Evolutionary conservation across 2,113 vertebrate genomes (phyloP).

Genomic region (Nothocercus julius): DNA sequence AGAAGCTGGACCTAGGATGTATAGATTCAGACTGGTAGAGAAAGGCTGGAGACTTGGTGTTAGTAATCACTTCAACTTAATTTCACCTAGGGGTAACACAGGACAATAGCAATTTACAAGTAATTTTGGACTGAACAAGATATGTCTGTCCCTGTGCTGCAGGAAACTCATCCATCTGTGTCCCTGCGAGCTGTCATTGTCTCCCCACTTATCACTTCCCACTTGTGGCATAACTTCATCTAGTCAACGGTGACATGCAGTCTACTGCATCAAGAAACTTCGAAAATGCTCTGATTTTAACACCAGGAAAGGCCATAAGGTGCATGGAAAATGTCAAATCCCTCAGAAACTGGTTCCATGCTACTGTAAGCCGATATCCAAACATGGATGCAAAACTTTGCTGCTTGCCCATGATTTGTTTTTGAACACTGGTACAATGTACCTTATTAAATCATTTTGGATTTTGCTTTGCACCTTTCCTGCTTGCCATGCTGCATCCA

Average conservation of each 20-base stretch:
- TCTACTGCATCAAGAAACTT: background rate
- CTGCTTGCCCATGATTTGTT: background rate
- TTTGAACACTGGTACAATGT: background rate
- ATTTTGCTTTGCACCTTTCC: background rate
- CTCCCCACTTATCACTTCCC: background rate
- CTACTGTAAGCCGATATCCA: background rate
- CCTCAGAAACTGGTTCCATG: background rate
- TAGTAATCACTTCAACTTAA: background rate
- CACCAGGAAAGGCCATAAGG: background rate
- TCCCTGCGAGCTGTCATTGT: background rate
- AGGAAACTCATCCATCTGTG: accelerated
- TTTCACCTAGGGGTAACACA: background rate
- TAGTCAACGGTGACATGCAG: background rate
- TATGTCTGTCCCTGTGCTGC: background rate
- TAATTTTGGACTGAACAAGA: background rate
- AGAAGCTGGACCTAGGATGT: background rate
- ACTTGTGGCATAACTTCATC: background rate
- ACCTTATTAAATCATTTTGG: background rate
- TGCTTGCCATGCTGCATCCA: background rate
- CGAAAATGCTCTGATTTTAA: background rate
- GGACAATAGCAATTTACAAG: background rate
- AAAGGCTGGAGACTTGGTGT: background rate
- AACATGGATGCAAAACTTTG: background rate
- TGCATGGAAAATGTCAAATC: background rate
- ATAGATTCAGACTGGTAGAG: background rate